Base-by-base conservation (phyloP, 2,113 vertebrate species). In the Thunnus thynnus region DNA sequence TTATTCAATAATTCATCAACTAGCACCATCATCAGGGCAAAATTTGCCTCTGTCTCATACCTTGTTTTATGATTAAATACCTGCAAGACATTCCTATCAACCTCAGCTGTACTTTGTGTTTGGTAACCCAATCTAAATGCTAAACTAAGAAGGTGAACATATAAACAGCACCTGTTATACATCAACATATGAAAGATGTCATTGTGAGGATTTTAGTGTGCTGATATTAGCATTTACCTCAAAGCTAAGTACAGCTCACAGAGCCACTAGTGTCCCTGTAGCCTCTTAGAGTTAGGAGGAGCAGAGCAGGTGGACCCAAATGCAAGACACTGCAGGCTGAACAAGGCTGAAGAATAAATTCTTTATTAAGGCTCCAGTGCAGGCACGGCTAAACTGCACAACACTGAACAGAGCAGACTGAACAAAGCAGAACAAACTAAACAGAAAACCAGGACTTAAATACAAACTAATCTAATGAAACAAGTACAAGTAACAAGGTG, bases 171-270 rank as follows among this genome's bases (percentile, higher is more conserved):
- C 56, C 69, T 68, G 30, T 30, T 25, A 12, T 20, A 57, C 48
- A n/a, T 60, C 48, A 62, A 54, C 14, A 44, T 20, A 36, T 44
- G 54, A 70, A 47, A 18, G 46, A 71, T 60, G 22, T 65, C 16
- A 47, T 48, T 54, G 36, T 46, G 44, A 41, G 41, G 50, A 47
- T 9, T 41, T 56, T 64, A 32, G 13, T 55, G 13, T 50, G 62
- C 48, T 67, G 22, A 76, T 11, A 20, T 51, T 57, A 64, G 65
- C 51, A 44, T 69, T 69, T 20, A 61, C 20, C 25, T 67, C 5
- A 6, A 3, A 36, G 32, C 11, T 14, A 47, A 32, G 22, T 11
- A 22, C 5, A 62, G 41, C 68, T 71, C 25, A 9, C 30, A 12
- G n/a, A 46, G 22, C 20, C 1, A 1, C 47, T 12, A 5, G 36